Base-by-base conservation (phyloP, 1,140 invertebrate species). In the Mya arenaria region DNA sequence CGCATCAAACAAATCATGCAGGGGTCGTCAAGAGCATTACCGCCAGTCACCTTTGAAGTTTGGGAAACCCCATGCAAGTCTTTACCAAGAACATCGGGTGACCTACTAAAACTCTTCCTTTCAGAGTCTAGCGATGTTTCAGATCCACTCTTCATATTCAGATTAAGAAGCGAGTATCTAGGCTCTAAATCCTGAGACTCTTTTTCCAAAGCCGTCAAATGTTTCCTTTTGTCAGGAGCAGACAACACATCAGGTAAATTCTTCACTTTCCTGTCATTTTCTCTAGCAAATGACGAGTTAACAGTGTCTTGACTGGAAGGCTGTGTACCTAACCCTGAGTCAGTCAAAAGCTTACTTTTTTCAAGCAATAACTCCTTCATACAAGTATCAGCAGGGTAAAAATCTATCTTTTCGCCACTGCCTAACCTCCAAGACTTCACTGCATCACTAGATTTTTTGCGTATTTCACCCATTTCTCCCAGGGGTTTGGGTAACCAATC, bases 1-100 rank as follows among this genome's bases (percentile, higher is more conserved):
- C 82, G 81, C 10, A 83, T 62, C 19, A 88, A 83, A 82, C 92
- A 92, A 44, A 92, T 86, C 55, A 89, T 71, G 79, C 92, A 92
- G 1, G 81, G 36, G 23, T 87, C 87, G n/a, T 72, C 63, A 15
- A 62, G 19, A 44, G 55, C 36, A 5, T 25, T 17, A 34, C 58
- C 36, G 39, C 19, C 56, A 23, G 19, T 60, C n/a, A n/a, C n/a
- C n/a, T n/a, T n/a, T n/a, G n/a, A n/a, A n/a, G n/a, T n/a, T n/a
- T n/a, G n/a, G 2, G 48, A 52, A 17, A n/a, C 17, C 25, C 8
- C 25, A 52, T 1, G 25, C 1, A 23, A 17, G 17, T 17, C 17
- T 52, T 4, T 10, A 17, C 48, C 17, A 52, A 17, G 48, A 10
- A n/a, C 48, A 10, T 52, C 48, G 2, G 48, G 48, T n/a, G n/a